These are phyloP conservation scores for Aspidoscelis tigris DNA, from an alignment of 2,113 vertebrate species.

Conservation along the genomic window DNA sequence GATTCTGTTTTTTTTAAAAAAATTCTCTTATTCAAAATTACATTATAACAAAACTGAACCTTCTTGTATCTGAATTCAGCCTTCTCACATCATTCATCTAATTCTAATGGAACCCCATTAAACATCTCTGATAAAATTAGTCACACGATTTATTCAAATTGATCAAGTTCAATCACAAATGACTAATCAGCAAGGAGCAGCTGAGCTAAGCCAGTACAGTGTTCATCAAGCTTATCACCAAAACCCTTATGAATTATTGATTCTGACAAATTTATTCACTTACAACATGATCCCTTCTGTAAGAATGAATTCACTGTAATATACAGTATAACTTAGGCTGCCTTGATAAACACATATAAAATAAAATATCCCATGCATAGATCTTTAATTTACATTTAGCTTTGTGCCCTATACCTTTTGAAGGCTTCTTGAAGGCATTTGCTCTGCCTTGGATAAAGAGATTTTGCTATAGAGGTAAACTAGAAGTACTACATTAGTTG, in stretches of 20 bases:
- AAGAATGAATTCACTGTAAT: slow-evolving; percentile 1
- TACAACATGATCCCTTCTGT: slow-evolving; percentile 1
- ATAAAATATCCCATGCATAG: not conserved
- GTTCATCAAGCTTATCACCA: slow-evolving; percentile 2
- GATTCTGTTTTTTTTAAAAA: too few relatives aligned
- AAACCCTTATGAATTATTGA: slow-evolving; percentile 6
- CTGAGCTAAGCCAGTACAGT: not conserved
- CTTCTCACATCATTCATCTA: not conserved
- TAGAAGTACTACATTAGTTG: too few relatives aligned
- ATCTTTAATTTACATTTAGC: not conserved
- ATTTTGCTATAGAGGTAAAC: too few relatives aligned
- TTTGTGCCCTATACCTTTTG: not conserved
- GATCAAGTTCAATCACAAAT: slow-evolving; percentile 5
- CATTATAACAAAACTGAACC: too few relatives aligned
- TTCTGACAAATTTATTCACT: slow-evolving; percentile 4
- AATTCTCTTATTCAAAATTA: too few relatives aligned
- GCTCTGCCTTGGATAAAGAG: not conserved
- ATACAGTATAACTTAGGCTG: not conserved
- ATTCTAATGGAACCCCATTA: not conserved
- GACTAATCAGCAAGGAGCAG: slow-evolving; percentile 3
- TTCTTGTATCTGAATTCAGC: not conserved
- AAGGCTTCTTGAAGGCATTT: not conserved
- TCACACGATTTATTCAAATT: not conserved
- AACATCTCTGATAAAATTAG: not conserved
- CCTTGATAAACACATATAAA: not conserved